phyloP scores from a whole-genome alignment of 2,113 vertebrate species.

The Mastomys natalensis region DNA sequence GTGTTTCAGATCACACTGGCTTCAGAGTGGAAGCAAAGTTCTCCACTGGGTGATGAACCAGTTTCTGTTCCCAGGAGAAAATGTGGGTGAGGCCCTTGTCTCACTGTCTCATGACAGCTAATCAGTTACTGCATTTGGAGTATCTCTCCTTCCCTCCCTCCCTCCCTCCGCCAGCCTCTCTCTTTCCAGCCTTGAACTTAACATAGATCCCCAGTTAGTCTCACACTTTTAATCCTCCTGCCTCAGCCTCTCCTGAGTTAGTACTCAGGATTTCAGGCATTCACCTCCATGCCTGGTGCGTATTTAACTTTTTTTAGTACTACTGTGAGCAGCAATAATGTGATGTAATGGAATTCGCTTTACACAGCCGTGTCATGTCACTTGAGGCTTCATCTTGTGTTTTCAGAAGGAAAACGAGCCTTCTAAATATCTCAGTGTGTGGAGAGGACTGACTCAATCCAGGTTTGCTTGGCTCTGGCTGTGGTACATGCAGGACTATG shows the following conservation, averaged over 20 bases:
- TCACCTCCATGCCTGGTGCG: background rate
- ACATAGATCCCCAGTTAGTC: background rate
- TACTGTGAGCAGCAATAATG: background rate
- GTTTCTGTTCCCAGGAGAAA: background rate
- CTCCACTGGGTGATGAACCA: background rate
- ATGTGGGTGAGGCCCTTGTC: fast-evolving
- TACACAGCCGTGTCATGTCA: background rate
- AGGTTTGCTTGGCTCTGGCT: background rate
- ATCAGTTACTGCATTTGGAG: background rate
- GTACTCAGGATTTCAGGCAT: background rate
- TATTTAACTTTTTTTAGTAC: background rate
- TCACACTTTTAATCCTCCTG: background rate
- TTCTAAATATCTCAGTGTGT: background rate
- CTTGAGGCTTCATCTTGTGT: background rate
- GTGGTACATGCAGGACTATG: background rate
- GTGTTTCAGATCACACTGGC: background rate
- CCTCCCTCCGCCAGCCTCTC: background rate
- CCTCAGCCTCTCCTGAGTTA: background rate
- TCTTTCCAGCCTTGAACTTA: background rate
- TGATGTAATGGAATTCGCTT: background rate
- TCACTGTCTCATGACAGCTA: too few species aligned
- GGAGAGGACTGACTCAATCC: background rate
- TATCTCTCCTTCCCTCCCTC: too few species aligned
- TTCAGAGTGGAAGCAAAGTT: background rate
- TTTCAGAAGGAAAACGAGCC: background rate